Evolutionary conservation across 2,113 vertebrate genomes (phyloP), one percentile per base, ranked within the genome.

Genomic region (Mesocricetus auratus): DNA sequence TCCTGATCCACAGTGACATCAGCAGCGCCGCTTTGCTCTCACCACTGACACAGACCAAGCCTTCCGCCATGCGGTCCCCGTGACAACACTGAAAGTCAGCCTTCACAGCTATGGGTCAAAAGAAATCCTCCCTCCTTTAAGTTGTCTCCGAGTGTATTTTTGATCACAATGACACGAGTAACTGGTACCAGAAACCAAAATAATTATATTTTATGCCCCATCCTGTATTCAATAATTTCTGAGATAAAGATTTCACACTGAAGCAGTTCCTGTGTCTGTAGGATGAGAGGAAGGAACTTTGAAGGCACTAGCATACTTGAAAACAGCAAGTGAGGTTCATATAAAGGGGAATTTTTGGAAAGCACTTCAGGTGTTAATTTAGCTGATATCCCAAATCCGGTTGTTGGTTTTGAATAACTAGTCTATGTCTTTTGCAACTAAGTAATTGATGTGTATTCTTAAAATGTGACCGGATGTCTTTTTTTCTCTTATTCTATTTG

Each of bases 401-500:
- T 83, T 79, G 68, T 69, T 45, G 42, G 19, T 69, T 94, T 17
- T 83, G 53, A 69, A 64, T 60, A 24, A 62, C 74, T 9, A 74
- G 33, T 36, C 75, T 90, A 93, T 9, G 69, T 42, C 13, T 85
- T 56, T 94, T 90, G n/a, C 33, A 95, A 75, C 53, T 91, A 93
- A 95, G 39, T 85, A 87, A 86, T 26, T 85, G 39, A 26, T 86
- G 85, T 85, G n/a, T 42, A 86, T 94, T 91, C 95, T 94, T 31
- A 91, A 78, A 94, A 66, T 69, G 33, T 24, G 22, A 45, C 29
- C 47, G 62, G 75, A 71, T 24, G 50, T 9, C 58, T 83, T 62
- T 85, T 85, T 56, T 85, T 17, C 15, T 64, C 58, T 85, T 62
- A 10, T 26, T 26, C 45, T 62, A 39, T 45, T n/a, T 64, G 45